Conservation (phyloP, 2,888 invertebrate genomes). For the Lycocerus yunnanus region DNA sequence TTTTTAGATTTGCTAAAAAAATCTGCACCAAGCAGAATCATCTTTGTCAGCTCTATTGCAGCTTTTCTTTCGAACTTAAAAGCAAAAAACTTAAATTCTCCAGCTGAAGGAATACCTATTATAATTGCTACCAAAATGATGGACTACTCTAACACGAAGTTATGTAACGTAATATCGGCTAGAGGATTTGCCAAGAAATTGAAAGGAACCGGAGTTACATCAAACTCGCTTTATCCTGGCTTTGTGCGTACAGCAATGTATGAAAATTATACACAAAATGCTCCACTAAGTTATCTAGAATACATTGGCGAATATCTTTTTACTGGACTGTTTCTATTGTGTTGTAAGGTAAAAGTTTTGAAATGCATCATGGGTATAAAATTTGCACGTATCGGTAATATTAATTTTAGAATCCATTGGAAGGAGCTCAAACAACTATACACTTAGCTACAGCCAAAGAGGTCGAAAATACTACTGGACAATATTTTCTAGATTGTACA, state of each 20-base stretch:
- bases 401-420: not conserved
- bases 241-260: not conserved
- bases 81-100: not conserved
- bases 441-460: not conserved
- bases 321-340: not conserved
- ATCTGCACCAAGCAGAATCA: not conserved
- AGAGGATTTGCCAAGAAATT: not conserved
- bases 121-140: not conserved
- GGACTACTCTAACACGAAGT: not conserved
- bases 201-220: not conserved
- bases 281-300: not conserved
- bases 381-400: too few relatives aligned
- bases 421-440: not conserved
- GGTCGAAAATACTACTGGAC: not conserved
- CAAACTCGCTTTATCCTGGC: not conserved
- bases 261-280: not conserved
- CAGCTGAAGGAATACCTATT: not conserved
- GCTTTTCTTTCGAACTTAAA: not conserved
- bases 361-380: too few relatives aligned
- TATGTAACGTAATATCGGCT: not conserved
- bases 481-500: slow-evolving; percentile 59
- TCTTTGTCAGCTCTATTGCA: not conserved
- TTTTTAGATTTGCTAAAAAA: not conserved
- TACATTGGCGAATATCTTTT: accelerated
- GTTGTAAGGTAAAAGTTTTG: not conserved